Base-by-base conservation (phyloP, 2,797 vertebrate genomes). In the Lacerta bilineata region DNA sequence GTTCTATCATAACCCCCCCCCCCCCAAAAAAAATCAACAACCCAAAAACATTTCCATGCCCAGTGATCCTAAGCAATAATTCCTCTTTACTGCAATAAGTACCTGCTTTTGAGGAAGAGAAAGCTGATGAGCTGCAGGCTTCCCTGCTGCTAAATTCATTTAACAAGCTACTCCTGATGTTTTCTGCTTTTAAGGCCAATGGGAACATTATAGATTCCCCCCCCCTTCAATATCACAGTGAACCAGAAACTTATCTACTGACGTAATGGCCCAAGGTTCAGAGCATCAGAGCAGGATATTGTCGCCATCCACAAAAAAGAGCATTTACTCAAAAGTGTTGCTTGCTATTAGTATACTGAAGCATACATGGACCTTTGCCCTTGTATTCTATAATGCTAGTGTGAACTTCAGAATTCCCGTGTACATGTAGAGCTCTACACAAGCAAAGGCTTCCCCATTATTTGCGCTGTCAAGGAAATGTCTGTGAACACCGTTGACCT, bases 61-160 rank as follows among this genome's bases (percentile, higher is more conserved):
- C 90, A 94, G 94, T 95, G 92, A 95, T 94, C 80, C 91, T 93
- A 90, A 93, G 94, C 92, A 96, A 95, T 96, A 94, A 97, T 95
- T 96, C 94, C 96, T 97, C 96, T 96, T 96, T 93, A 97, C 95
- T 96, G 90, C 89, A 96, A 50, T 96, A 97, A 97, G 95, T 97
- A 93, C 94, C 94, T 95, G 86, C 95, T 97, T 97, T 95, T 93
- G 94, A 96, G 94, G 93, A 95, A 94, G 88, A 96, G 90, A 96
- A 95, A 95, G 91, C 95, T 97, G 96, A 97, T 97, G 97, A 97
- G 95, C 95, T 95, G 91, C 88, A 94, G 93, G 95, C 94, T 96
- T 97, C 96, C 96, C 97, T 96, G 96, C 97, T 97, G 96, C 94
- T 96, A 97, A 96, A 96, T 96, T 97, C 94, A 95, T 96, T 95